Conservation (phyloP, 2,888 invertebrate species). For the Vandiemenella viatica region DNA sequence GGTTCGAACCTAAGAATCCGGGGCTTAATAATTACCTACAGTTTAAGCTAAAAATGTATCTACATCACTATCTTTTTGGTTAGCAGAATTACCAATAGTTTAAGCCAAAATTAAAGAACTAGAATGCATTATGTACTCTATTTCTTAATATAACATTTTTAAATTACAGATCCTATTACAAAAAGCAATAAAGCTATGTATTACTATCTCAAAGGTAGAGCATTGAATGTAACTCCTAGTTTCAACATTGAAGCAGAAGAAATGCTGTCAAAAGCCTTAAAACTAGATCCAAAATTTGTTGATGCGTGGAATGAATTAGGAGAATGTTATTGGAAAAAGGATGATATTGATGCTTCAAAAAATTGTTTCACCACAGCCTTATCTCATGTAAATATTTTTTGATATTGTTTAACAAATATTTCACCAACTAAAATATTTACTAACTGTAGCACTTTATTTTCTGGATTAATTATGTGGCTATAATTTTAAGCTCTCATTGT, state of each 20-base stretch:
- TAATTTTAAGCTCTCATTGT: too few relatives aligned
- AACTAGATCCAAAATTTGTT: conserved; percentile 62
- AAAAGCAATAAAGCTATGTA: conserved; percentile 40
- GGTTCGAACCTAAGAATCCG: too few relatives aligned
- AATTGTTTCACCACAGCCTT: conserved; percentile 69
- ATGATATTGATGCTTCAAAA: conserved; percentile 61
- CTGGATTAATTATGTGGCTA: too few relatives aligned
- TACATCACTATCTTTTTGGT: too few relatives aligned
- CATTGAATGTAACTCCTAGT: conserved; percentile 52
- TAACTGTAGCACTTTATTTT: too few relatives aligned
- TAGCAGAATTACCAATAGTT: too few relatives aligned
- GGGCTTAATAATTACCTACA: too few relatives aligned
- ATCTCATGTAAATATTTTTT: conserved; percentile 42
- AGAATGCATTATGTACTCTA: too few relatives aligned
- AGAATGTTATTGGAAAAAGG: conserved; percentile 77
- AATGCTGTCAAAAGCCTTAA: conserved; percentile 65
- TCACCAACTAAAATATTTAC: not conserved
- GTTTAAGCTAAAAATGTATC: too few relatives aligned
- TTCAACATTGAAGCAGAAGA: conserved; percentile 57
- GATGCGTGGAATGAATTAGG: conserved; percentile 83
- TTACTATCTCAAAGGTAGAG: conserved; percentile 55
- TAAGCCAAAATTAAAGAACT: too few relatives aligned
- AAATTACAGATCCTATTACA: too few relatives aligned
- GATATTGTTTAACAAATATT: not conserved
- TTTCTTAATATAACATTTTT: too few relatives aligned